Evolutionary conservation across 2,797 vertebrate species (phyloP), one percentile per base, ranked within the genome.

Genomic region (Percopsis omiscomaycus): DNA sequence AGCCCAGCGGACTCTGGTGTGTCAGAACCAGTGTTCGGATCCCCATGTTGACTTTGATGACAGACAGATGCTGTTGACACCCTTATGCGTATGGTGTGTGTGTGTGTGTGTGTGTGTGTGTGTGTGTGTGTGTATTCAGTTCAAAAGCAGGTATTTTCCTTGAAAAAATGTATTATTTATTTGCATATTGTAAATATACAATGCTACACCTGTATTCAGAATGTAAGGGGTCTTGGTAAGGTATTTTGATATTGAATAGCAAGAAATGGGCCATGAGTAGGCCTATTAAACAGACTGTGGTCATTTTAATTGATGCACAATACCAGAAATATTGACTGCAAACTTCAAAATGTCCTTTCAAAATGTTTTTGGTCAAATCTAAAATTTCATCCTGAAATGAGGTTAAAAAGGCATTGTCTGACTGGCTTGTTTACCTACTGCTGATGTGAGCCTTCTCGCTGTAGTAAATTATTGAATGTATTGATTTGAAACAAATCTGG

Each of bases 391-490:
- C 48, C 28, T 69, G 71, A 48, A 48, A 14, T 48, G 1, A 3
- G 8, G 22, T n/a, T n/a, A 47, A 52, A 10, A 42, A 65, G 48
- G 54, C 60, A 70, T 61, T 1, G 32, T 52, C 37, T 5, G 3
- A 42, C 59, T 1, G 0, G 48, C 28, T 70, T 16, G 13, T 69
- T 68, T 37, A 14, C 46, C 59, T 68, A 37, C 60, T 52, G 60
- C 16, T 22, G 51, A 13, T 61, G 45, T 1, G 51, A 70, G 61
- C 45, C 4, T 50, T 53, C 44, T 29, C 15, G 54, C 48, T 71
- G 63, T 44, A 55, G 49, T 66, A 68, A 10, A 59, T 46, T 68
- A 79, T 75, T 66, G 70, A 83, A 79, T 57, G 1, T 15, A 37
- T 27, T 54, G 53, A 13, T 12, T 62, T 9, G 30, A 50, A 63